Evolutionary conservation across 2,113 vertebrate genomes (phyloP).

Genomic region (Lepus europaeus): DNA sequence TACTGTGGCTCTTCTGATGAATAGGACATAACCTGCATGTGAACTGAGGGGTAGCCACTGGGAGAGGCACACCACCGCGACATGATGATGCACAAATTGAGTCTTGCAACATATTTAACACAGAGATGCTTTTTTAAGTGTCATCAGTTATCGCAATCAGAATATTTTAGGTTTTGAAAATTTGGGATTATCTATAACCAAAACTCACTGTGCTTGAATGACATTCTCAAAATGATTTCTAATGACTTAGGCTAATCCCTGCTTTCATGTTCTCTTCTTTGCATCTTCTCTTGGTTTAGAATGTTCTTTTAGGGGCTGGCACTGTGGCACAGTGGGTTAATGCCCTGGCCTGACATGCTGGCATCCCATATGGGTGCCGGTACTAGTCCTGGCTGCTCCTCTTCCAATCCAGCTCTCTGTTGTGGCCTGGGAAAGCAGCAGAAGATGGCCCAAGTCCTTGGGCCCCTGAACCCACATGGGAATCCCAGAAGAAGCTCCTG

Average conservation of each 20-base stretch:
- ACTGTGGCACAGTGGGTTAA: too few species aligned
- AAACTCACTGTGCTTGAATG: conserved; percentile 38
- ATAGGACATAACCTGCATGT: not conserved
- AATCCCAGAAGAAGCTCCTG: too few species aligned
- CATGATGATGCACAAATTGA: not conserved
- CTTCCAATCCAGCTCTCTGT: too few species aligned
- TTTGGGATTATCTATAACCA: not conserved
- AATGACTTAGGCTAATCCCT: not conserved
- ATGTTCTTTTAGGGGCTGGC: not conserved
- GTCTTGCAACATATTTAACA: not conserved
- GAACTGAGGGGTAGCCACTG: not conserved
- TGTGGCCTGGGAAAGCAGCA: too few species aligned
- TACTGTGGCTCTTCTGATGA: not conserved
- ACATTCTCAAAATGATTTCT: conserved; percentile 56
- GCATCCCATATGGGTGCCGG: too few species aligned
- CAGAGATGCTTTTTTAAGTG: not conserved
- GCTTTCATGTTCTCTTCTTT: not conserved
- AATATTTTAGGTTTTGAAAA: conserved; percentile 35
- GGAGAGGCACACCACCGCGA: conserved; percentile 34
- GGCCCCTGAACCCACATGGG: too few species aligned
- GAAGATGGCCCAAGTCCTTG: too few species aligned
- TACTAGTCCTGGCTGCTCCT: too few species aligned
- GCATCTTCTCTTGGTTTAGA: not conserved
- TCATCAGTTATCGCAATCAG: not conserved
- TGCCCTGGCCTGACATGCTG: too few species aligned